Evolutionary conservation across 2,797 vertebrate species (phyloP).

Genomic region (Bothrops alternatus): DNA sequence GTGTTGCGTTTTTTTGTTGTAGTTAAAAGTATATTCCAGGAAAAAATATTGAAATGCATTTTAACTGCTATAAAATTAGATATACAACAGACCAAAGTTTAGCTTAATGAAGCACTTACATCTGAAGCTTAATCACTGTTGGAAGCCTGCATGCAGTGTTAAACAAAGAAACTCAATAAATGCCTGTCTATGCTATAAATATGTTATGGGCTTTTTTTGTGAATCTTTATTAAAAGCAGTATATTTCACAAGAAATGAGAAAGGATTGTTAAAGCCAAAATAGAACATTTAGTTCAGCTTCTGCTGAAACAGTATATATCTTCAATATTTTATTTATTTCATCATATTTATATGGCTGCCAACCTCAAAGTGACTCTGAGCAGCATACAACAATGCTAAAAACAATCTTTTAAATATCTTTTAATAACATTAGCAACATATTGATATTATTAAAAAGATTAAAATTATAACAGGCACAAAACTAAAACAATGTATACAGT

Average conservation of each 20-base stretch:
- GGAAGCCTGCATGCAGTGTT: constrained; percentile 31
- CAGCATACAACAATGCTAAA: too few species aligned
- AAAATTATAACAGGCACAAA: too few species aligned
- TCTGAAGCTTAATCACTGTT: constrained; percentile 53
- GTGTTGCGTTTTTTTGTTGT: constrained; percentile 7
- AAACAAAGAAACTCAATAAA: constrained; percentile 31
- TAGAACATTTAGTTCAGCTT: constrained; percentile 7
- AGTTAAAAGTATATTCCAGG: constrained; percentile 19
- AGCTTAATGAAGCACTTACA: constrained; percentile 53
- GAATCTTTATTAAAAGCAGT: constrained; percentile 38
- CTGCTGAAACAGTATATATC: neutral
- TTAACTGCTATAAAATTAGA: constrained; percentile 21
- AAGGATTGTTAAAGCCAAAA: constrained; percentile 13
- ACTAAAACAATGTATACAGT: too few species aligned
- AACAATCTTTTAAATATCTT: too few species aligned
- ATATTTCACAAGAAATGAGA: constrained; percentile 2
- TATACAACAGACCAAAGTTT: constrained; percentile 10
- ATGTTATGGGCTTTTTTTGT: constrained; percentile 6
- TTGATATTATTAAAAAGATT: too few species aligned
- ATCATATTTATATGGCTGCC: too few species aligned
- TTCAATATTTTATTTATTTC: neutral
- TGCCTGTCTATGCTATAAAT: neutral
- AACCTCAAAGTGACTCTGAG: too few species aligned
- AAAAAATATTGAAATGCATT: constrained; percentile 41
- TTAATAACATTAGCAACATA: too few species aligned